Conservation (phyloP, 1,140 invertebrate genomes). For the Alviniconcha marisindica region DNA sequence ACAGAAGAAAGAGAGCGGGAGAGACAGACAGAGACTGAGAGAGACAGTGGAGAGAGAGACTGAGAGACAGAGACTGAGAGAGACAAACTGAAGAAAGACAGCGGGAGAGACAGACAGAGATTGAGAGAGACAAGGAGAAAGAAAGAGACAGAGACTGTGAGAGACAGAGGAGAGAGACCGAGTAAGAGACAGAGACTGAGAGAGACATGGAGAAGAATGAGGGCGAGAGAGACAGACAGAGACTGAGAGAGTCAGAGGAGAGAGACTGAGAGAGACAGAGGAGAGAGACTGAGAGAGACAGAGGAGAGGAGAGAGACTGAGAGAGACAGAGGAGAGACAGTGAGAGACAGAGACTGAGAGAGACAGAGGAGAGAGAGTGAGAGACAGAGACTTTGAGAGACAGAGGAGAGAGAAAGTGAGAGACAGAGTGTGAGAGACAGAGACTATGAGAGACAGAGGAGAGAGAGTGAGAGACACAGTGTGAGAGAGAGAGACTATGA, state of each 20-base stretch:
- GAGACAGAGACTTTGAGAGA: too few species aligned
- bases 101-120: background rate
- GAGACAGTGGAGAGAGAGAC: background rate
- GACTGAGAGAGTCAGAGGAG: background rate
- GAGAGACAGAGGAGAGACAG: background rate
- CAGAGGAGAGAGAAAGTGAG: too few species aligned
- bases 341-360: too few species aligned
- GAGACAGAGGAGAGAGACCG: background rate
- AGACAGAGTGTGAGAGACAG: too few species aligned
- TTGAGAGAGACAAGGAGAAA: background rate
- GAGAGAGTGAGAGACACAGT: too few species aligned
- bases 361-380: too few species aligned
- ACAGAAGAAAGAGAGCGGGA: background rate
- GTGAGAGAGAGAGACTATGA: too few species aligned
- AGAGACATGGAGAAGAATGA: too few species aligned
- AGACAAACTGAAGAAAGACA: background rate
- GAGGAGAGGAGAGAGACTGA: too few species aligned
- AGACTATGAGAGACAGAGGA: too few species aligned
- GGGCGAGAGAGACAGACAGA: background rate
- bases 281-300: background rate
- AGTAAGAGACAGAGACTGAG: background rate
- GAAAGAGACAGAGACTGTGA: background rate
- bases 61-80: background rate
- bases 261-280: background rate
- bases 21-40: background rate